Base-by-base conservation (phyloP, 1,140 invertebrate species). In the Lepidurus apus region DNA sequence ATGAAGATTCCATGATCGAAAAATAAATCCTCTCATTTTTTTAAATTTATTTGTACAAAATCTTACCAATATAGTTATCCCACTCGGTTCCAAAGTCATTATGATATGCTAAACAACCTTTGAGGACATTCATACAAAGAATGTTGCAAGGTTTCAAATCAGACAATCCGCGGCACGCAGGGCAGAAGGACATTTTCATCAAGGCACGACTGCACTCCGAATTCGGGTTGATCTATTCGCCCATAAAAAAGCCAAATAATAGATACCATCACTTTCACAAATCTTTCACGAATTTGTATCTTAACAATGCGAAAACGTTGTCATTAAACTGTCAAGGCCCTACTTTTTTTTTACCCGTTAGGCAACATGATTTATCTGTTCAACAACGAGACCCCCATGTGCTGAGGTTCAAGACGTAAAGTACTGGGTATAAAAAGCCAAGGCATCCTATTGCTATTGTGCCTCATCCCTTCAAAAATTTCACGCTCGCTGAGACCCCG, bases 51-150 rank as follows among this genome's bases (percentile, higher is more conserved):
- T 34, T 34, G 3, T 4, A 65, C 17, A 24, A 17, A 13, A 74
- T 82, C 91, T 91, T 84, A 95, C 94, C 91, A 79, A 97, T 91
- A 87, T 94, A 98, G 78, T 91, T 90, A 87, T 96, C 95, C 96
- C 96, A 98, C 82, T 93, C 91, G 77, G 88, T 86, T 79, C 93
- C 92, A 53, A 98, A 89, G 83, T 94, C 93, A 6, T 91, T 89
- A 84, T 95, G 91, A 83, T 93, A 90, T 13, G 91, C 91, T 42
- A 98, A 88, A 85, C 96, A 98, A 74, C 92, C 93, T 84, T 93
- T 93, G 87, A 97, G 92, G 42, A 95, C 94, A 85, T 95, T 94
- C 44, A 93, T 87, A 84, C 96, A 98, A 86, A 94, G 96, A 80
- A 92, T 90, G 80, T 90, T 91, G 86, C 96, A 98, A 0, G 93